Percentiles rank a stretch among this genome's conserved stretches.
Conservation (phyloP, 2,888 invertebrate genomes). For the Agapetus fuscipes region DNA sequence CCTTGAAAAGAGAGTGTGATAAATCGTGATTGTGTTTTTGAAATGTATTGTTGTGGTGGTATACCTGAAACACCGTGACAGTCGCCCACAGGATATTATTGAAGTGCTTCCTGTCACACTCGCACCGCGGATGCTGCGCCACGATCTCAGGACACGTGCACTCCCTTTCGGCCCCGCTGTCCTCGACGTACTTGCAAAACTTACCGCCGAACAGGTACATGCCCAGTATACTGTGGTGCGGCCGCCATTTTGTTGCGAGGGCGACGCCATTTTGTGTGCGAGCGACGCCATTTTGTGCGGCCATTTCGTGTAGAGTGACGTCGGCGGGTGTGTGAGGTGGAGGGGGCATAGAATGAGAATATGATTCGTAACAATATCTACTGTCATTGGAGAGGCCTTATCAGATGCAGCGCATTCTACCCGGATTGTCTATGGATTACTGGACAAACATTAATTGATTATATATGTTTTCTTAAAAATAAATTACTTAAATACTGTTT, state of each 20-base stretch:
- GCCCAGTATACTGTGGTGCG: conserved; percentile 88
- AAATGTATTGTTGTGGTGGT: too few species aligned
- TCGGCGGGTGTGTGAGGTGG: conserved; percentile 13
- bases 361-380: conserved; percentile 6
- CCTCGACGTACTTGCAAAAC: conserved; percentile 96
- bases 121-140: conserved; percentile 80
- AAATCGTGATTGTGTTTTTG: too few species aligned
- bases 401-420: too few species aligned
- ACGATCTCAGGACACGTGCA: conserved; percentile 91
- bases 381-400: background rate
- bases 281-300: conserved; percentile 4
- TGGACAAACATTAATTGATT: too few species aligned
- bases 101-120: conserved; percentile 97
- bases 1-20: too few species aligned
- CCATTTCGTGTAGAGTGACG: conserved; percentile 10
- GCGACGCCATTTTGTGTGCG: conserved; percentile 1
- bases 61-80: conserved; percentile 97
- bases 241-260: conserved; percentile 4
- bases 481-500: too few species aligned
- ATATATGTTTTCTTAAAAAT: too few species aligned
- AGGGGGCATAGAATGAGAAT: conserved; percentile 15
- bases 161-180: conserved; percentile 69
- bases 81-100: conserved; percentile 97
- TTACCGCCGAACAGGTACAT: conserved; percentile 99
- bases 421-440: too few species aligned